Percentiles rank a stretch among this genome's conserved stretches.
Conservation (phyloP, 92 coral and sea anemone genomes). For the Anthopleura xanthogrammica region DNA sequence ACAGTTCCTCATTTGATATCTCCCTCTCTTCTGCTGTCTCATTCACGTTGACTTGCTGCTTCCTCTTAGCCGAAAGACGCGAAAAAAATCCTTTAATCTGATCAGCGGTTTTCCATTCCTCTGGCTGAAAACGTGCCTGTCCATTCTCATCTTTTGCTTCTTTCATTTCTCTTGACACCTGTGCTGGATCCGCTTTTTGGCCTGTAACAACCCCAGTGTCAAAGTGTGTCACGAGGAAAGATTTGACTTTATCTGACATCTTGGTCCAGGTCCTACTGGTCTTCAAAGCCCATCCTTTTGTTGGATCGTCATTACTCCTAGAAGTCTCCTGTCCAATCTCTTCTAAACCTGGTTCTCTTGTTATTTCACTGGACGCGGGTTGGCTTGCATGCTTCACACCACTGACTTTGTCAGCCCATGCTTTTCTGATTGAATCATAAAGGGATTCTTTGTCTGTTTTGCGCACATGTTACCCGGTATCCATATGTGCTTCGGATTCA, state of each 20-base stretch:
- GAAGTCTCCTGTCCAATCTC: not conserved
- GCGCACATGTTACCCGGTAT: conserved; percentile 6
- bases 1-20: too few relatives aligned
- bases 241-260: not conserved
- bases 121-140: too few relatives aligned
- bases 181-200: too few relatives aligned
- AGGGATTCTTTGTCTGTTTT: conserved; percentile 13
- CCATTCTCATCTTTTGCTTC: too few relatives aligned
- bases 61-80: too few relatives aligned
- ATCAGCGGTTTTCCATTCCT: too few relatives aligned
- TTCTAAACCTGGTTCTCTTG: not conserved
- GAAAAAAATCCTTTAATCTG: too few relatives aligned
- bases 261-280: not conserved
- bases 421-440: not conserved
- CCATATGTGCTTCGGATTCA: conserved; percentile 19
- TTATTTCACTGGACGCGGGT: not conserved
- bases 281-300: not conserved
- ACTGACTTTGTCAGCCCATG: not conserved
- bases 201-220: not conserved
- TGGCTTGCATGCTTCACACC: not conserved
- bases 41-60: too few relatives aligned
- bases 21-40: too few relatives aligned
- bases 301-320: not conserved
- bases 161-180: too few relatives aligned
- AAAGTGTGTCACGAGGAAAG: not conserved